Base-by-base conservation (phyloP, 1,140 invertebrate species). In the Euura saliciscinereae region DNA sequence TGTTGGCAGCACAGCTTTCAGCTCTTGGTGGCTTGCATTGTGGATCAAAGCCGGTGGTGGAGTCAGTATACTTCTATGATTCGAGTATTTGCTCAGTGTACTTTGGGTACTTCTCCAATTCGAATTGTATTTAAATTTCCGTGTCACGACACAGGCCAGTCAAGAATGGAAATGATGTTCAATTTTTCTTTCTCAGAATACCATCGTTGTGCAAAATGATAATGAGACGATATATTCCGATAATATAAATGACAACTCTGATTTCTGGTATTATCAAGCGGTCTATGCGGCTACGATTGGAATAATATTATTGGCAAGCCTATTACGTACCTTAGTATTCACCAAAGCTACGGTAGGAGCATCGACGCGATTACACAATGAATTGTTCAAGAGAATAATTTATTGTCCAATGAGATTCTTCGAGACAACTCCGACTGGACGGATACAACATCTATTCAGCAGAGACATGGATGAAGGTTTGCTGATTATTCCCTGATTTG, bases 361-460 rank as follows among this genome's bases (percentile, higher is more conserved):
- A 6, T 91, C 93, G 0, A 91, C 87, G 28, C 86, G 81, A 11
- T 83, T 94, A 43, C 93, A 94, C 79, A 89, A 91, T 70, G 78
- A 85, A 77, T 82, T 92, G 77, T 85, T 91, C 59, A 77, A 82
- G 10, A 88, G 89, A 75, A 83, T 93, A 4, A 85, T 93, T 44
- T 73, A 79, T 68, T 85, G 87, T 65, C 86, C 91, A 3, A 85
- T 92, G 77, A 81, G 82, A 7, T 92, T 93, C 76, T 91, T 91
- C 78, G 91, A 93, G 74, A 89, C 84, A 6, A 91, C 91, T 65
- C 91, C 93, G 5, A 82, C 83, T 71, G 92, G 92, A 44, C 82
- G 90, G 76, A 90, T 94, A 73, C 85, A 92, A 69, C 93, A 93
- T 80, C 78, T 92, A 43, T 93, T 94, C 77, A 90, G 89, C 7